Base-by-base conservation (phyloP, 2,888 invertebrate species). In the Patella depressa region DNA sequence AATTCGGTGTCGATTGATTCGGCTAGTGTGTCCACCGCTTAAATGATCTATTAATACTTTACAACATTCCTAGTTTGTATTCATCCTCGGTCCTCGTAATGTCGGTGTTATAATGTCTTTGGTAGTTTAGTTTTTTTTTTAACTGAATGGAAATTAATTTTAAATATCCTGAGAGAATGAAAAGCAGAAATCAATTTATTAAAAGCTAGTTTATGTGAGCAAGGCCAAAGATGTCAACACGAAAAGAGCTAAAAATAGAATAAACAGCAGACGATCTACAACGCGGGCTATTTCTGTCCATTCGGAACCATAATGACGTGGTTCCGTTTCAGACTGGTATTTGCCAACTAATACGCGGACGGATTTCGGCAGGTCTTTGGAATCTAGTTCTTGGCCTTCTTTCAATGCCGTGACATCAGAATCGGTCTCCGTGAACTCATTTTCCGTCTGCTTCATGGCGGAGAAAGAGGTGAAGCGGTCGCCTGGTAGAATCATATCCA, bases 391-490 rank as follows among this genome's bases (percentile, higher is more conserved):
- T 15, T 71, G 69, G 17, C 76, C 72, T 15, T 72, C 80, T 70
- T 78, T 80, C 74, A 80, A 74, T 4, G 80, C 73, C 1, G 78
- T 70, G 72, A 73, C 78, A 74, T 80, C 80, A 2, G 80, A 78
- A 15, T 80, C 80, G 11, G 75, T 75, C 53, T 80, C 80, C 3
- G 53, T n/a, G 3, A 34, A 24, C 65, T 65, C 71, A 34, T 80
- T 78, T 12, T 69, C 73, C 45, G 78, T 55, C 73, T 73, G 70
- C 15, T 78, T 78, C 73, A 74, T 73, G 65, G 74, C 53, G 14
- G 72, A 57, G 53, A 80, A 80, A 1, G 76, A 71, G 4, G 76
- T 53, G 19, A 17, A 72, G 19, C 70, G 75, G 19, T 74, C 74
- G 29, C 71, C 74, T 0, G 74, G 53, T 7, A 54, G 55, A 72